A percentile compares a stretch with the other conserved stretches of the same genome.
Evolutionary conservation across 1,140 invertebrate genomes (phyloP).

Genomic region (Drosophila pallidifrons): DNA sequence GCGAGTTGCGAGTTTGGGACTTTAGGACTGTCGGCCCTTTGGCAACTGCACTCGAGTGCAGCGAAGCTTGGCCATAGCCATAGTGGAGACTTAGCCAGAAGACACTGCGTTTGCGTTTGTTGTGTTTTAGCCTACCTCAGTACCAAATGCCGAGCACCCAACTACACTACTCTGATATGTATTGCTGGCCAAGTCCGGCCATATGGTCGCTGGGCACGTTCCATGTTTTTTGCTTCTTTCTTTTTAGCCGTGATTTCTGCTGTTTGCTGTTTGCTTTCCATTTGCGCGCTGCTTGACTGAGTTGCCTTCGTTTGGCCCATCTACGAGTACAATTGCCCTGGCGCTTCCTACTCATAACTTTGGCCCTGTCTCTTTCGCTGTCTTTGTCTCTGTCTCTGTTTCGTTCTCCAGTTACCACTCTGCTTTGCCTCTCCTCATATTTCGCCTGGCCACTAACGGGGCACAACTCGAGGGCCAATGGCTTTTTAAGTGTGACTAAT

Average conservation of each 20-base stretch:
- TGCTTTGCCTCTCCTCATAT: conserved; percentile 58
- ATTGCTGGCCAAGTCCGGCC: conserved; percentile 51
- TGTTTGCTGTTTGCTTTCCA: conserved; percentile 52
- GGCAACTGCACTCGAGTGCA: conserved; percentile 74
- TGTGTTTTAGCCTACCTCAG: conserved; percentile 9
- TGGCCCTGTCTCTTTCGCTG: conserved; percentile 22
- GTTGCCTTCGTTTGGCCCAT: not conserved
- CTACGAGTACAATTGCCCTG: conserved; percentile 14
- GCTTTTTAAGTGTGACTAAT: conserved; percentile 81
- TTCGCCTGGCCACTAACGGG: conserved; percentile 72
- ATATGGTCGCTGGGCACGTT: conserved; percentile 56
- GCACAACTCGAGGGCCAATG: conserved; percentile 71
- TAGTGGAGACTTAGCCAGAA: conserved; percentile 48
- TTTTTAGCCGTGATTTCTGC: conserved; percentile 32
- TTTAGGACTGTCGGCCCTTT: conserved; percentile 50
- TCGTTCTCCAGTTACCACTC: conserved; percentile 58
- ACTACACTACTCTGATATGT: conserved; percentile 14
- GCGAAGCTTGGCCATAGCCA: conserved; percentile 61
- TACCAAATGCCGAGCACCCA: not conserved
- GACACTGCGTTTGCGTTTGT: conserved; percentile 14
- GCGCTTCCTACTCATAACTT: conserved; percentile 58
- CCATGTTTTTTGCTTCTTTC: conserved; percentile 40
- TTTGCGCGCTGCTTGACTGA: conserved; percentile 37
- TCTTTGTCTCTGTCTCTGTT: conserved; percentile 17
- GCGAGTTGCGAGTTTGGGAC: conserved; percentile 14